Evolutionary conservation across 2,797 vertebrate genomes (phyloP).

Genomic region (Alcedo quadribrachys): DNA sequence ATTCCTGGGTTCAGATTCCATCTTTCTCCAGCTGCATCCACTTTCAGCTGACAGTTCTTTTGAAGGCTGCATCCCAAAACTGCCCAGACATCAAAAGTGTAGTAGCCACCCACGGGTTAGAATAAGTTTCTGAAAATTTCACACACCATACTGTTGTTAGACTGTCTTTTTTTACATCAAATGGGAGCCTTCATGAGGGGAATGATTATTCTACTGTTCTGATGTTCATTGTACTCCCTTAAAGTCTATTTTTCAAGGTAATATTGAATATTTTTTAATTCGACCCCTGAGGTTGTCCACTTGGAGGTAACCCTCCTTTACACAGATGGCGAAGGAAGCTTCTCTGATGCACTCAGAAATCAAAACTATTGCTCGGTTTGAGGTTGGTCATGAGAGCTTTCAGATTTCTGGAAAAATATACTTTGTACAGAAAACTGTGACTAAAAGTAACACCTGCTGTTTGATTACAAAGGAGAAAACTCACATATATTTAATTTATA

Average conservation of each 20-base stretch:
- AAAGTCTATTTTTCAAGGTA: background rate
- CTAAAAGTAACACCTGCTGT: background rate
- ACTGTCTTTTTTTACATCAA: background rate
- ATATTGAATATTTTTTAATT: background rate
- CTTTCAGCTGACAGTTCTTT: conserved; percentile 42
- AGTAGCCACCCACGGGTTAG: background rate
- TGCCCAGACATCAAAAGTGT: conserved; percentile 19
- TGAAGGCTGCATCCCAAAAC: conserved; percentile 17
- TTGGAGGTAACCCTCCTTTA: conserved; percentile 9
- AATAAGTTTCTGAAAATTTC: background rate
- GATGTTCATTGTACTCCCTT: background rate
- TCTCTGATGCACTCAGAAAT: background rate
- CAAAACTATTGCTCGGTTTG: background rate
- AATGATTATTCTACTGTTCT: background rate
- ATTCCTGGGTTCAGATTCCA: conserved; percentile 43
- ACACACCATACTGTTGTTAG: background rate
- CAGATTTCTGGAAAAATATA: background rate
- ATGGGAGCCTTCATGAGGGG: background rate
- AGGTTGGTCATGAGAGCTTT: background rate
- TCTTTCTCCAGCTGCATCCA: conserved; percentile 45
- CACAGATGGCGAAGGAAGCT: background rate
- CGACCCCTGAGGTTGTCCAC: background rate
- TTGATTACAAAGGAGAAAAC: background rate
- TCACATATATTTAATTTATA: background rate
- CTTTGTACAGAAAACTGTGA: background rate